Percentiles rank a stretch among this genome's conserved stretches.
Conservation (phyloP, 2,113 vertebrate species). For the Jacana jacana region DNA sequence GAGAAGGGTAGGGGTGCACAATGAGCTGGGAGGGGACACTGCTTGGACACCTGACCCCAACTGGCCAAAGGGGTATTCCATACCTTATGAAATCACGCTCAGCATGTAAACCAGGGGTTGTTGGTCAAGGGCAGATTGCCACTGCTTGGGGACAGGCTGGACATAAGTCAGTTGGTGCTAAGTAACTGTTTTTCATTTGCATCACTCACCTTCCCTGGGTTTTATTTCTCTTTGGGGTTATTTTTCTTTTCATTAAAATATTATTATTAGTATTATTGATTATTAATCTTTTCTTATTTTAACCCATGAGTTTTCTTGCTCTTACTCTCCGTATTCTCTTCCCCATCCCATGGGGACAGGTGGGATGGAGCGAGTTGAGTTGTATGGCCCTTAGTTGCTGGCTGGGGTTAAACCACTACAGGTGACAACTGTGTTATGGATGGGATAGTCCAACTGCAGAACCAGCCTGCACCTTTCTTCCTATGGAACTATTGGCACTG, state of each 20-base stretch:
- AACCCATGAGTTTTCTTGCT: not conserved
- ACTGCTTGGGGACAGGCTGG: not conserved
- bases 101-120: not conserved
- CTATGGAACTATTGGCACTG: not conserved
- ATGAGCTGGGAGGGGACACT: not conserved
- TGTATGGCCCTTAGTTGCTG: not conserved
- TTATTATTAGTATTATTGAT: not conserved
- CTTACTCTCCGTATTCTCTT: not conserved
- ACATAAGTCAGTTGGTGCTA: not conserved
- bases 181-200: not conserved
- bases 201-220: not conserved
- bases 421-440: rapidly evolving
- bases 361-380: not conserved
- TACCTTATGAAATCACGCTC: not conserved
- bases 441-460: not conserved
- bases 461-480: not conserved
- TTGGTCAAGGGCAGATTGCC: not conserved
- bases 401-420: not conserved
- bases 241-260: not conserved
- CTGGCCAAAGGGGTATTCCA: not conserved
- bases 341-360: not conserved
- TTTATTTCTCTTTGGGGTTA: not conserved
- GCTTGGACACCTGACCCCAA: not conserved
- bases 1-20: not conserved
- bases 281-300: not conserved